phyloP scores from a whole-genome alignment of 2,888 invertebrate species.

The Drosophila antonietae region DNA sequence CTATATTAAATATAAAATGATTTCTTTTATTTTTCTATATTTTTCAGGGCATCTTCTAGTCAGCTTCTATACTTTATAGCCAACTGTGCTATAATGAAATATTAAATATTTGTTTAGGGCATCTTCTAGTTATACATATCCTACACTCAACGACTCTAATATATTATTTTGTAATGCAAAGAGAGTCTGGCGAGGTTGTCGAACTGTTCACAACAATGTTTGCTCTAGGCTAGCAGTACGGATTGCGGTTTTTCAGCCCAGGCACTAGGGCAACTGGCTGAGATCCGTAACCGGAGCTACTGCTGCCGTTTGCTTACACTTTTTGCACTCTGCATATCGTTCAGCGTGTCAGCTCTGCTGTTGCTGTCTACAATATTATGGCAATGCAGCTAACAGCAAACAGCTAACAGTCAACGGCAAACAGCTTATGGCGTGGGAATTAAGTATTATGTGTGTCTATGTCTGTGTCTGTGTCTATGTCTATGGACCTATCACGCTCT shows the following conservation, averaged over 20 bases:
- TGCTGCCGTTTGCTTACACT: conserved; percentile 35
- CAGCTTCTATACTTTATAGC: no score
- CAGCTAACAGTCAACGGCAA: conserved; percentile 2
- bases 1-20: no score
- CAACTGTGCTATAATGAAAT: neutral
- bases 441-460: conserved; percentile 5
- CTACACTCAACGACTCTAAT: neutral
- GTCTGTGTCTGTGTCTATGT: neutral
- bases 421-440: conserved; percentile 41
- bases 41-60: no score
- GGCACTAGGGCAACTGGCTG: conserved; percentile 30
- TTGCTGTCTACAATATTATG: conserved; percentile 39
- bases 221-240: conserved; percentile 12
- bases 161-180: neutral
- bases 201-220: conserved; percentile 28
- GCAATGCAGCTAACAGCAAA: conserved; percentile 34
- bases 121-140: neutral
- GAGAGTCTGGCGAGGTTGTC: conserved; percentile 28
- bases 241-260: conserved; percentile 21
- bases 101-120: neutral
- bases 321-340: conserved; percentile 20
- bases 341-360: conserved; percentile 21
- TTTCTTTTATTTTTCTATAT: no score
- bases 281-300: conserved; percentile 35
- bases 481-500: conserved; percentile 21